Base-by-base conservation (phyloP, 2,888 invertebrate species). In the Sarcophaga subvicina region DNA sequence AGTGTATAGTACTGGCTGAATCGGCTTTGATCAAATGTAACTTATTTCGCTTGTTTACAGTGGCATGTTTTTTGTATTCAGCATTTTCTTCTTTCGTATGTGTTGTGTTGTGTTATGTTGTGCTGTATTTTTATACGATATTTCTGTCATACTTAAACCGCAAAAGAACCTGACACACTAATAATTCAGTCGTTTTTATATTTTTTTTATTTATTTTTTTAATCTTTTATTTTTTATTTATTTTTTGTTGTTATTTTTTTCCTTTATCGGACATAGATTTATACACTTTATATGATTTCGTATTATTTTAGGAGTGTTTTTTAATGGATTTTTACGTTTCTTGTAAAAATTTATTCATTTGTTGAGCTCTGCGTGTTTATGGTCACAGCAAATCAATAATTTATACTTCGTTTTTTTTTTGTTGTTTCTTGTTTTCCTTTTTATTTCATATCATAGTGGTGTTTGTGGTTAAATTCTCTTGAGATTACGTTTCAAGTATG, bases 261-360 rank as follows among this genome's bases (percentile, higher is more conserved):
- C 6, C 60, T 73, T 80, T 77, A 76, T 78, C 76, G 80, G 80
- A 77, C 80, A 78, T 85, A 84, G 80, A 84, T 71, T 84, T 84
- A 80, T 80, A 62, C 49, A 60, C n/a, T 67, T 67, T 76, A 71
- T 54, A 37, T 67, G 27, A 66, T 47, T 66, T 72, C 12, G 72
- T 20, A 69, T 67, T 72, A 64, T 70, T 77, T 77, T 37, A 47
- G 45, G 59, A 49, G 49, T 78, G 72, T 60, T 77, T 47, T 47
- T 75, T 66, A 71, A 70, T 59, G 22, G 76, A 70, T 71, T 59
- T 84, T 22, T 6, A 22, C 6, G 63, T 69, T 63, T 69, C 25
- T 71, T 62, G 27, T 70, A 70, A 37, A 69, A 22, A 54, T 71
- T 71, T 71, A 64, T 79, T 54, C 49, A 49, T 62, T 70, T 62